Base-by-base conservation (phyloP, 2,113 vertebrate species). In the Gopherus flavomarginatus region DNA sequence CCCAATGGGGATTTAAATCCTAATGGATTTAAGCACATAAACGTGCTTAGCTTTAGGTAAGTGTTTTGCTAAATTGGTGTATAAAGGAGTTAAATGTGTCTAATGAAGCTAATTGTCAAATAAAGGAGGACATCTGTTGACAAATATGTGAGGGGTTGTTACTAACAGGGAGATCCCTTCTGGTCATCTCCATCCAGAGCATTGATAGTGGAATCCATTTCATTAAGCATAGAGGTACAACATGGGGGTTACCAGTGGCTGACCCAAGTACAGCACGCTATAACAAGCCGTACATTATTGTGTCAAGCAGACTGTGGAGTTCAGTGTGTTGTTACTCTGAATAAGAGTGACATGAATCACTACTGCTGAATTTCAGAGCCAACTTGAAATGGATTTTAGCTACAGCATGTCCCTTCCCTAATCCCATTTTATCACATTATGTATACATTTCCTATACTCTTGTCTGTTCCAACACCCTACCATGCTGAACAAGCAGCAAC, bases 401-500 rank as follows among this genome's bases (percentile, higher is more conserved):
- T 90, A 5, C 50, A 92, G 8, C 88, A 19, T 57, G 87, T 49
- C 49, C 31, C 88, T 79, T 79, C 27, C 38, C 62, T 94, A 85
- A 87, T 79, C 57, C 8, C 1, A 5, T 3, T 29, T 62, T 49
- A 90, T 86, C 47, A 22, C 26, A 8, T 80, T 89, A 22, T 83
- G 54, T 56, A 42, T 2, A 38, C 53, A 5, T 82, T 90, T 83
- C 42, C 57, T 57, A 0, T 9, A 75, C 2, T 17, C 42, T 81
- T 81, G 16, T 80, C 31, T 90, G 65, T 75, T 94, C 84, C 79
- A 49, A n/a, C 8, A 49, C 38, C 77, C 81, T 78, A 59, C 85
- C 84, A 92, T 92, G 85, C 50, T 94, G 90, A 92, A 59, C 52
- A 27, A 24, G 83, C 90, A 87, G 92, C 50, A 87, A 44, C 49